These are phyloP conservation scores for Stenoptilia bipunctidactyla DNA, from an alignment of 2,888 invertebrate genomes.

Conservation along the genomic window DNA sequence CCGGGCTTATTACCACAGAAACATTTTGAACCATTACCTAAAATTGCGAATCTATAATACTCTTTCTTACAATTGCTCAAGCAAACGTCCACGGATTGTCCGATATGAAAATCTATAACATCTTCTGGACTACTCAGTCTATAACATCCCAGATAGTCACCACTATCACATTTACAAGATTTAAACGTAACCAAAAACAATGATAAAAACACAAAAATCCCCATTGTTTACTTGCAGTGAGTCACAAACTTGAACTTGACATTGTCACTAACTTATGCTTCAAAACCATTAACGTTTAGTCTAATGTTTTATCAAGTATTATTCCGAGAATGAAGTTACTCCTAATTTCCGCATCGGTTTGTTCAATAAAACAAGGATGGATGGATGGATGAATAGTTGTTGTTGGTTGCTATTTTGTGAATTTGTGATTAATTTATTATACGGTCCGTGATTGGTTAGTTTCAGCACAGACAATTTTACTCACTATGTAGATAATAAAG, in stretches of 20 bases:
- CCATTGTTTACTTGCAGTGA: slow-evolving; percentile 34
- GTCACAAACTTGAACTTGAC: slow-evolving; percentile 24
- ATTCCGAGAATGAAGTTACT: too few relatives aligned
- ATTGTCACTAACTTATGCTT: too few relatives aligned
- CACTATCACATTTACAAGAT: slow-evolving; percentile 35
- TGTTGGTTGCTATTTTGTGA: too few relatives aligned
- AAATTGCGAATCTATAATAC: slow-evolving; percentile 54
- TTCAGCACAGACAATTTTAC: too few relatives aligned
- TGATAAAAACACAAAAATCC: slow-evolving; percentile 23
- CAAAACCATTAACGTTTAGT: too few relatives aligned
- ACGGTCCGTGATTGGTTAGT: too few relatives aligned
- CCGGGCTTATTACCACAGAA: slow-evolving; percentile 56
- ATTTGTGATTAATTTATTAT: too few relatives aligned
- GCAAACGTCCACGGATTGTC: slow-evolving; percentile 58
- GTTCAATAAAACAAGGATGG: too few relatives aligned
- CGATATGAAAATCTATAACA: slow-evolving; percentile 52
- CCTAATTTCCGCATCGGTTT: too few relatives aligned
- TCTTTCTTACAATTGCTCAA: slow-evolving; percentile 57
- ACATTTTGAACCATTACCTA: slow-evolving; percentile 54
- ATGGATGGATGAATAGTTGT: too few relatives aligned
- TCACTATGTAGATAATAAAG: too few relatives aligned
- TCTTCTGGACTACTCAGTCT: slow-evolving; percentile 33
- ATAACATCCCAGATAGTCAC: slow-evolving; percentile 57
- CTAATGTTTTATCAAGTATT: too few relatives aligned
- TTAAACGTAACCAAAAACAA: slow-evolving; percentile 12